Evolutionary conservation across 2,797 vertebrate species (phyloP).

Genomic region (Chromis chromis): DNA sequence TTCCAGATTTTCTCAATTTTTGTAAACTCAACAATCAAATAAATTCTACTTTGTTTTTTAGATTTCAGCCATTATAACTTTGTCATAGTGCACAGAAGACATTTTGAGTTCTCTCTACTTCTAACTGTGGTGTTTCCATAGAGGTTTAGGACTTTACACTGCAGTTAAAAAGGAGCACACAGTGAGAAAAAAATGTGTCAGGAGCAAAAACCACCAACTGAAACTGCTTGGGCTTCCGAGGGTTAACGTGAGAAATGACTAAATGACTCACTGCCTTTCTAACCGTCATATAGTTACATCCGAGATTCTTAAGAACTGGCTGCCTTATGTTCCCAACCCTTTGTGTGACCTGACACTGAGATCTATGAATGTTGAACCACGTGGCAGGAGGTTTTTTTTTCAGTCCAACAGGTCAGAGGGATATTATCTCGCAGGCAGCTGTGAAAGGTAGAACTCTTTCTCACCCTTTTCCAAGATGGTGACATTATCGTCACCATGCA

Average conservation of each 20-base stretch:
- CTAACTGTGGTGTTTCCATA: too few relatives aligned
- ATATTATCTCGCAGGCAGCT: conserved; percentile 74
- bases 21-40: too few relatives aligned
- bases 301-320: not conserved
- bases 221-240: too few relatives aligned
- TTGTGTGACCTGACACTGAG: conserved; percentile 17
- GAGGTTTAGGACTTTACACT: too few relatives aligned
- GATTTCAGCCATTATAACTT: too few relatives aligned
- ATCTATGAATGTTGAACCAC: not conserved
- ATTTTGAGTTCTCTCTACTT: too few relatives aligned
- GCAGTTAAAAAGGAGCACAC: too few relatives aligned
- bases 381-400: not conserved
- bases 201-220: too few relatives aligned
- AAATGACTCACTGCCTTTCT: conserved; percentile 10
- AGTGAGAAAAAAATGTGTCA: too few relatives aligned
- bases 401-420: conserved; percentile 40
- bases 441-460: conserved; percentile 65
- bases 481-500: conserved; percentile 56
- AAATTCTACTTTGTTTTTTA: too few relatives aligned
- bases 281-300: not conserved
- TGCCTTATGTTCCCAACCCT: conserved; percentile 10
- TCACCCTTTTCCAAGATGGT: conserved; percentile 57
- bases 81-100: too few relatives aligned
- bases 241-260: not conserved
- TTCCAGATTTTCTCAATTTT: too few relatives aligned